Conservation (phyloP, 2,113 vertebrate species). For the Sinocyclocheilus maitianheensis region DNA sequence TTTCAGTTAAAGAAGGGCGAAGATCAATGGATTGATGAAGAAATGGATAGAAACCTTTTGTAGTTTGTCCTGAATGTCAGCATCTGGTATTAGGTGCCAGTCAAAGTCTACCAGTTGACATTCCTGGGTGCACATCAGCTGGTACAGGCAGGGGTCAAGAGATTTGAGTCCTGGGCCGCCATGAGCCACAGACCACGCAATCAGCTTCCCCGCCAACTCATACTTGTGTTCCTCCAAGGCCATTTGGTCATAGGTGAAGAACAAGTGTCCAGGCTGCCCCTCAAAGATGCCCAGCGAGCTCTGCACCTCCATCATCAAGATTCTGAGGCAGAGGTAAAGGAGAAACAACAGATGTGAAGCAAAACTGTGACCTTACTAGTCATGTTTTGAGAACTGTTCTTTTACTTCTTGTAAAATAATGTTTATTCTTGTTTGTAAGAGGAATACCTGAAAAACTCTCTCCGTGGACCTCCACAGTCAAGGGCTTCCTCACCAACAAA, state of each 20-base stretch:
- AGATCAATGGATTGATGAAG: neutral
- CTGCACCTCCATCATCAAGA: slow-evolving; percentile 66
- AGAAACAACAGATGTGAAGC: neutral
- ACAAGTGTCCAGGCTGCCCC: slow-evolving; percentile 62
- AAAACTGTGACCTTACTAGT: neutral
- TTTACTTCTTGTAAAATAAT: neutral
- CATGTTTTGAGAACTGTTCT: neutral
- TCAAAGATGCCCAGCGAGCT: slow-evolving; percentile 65
- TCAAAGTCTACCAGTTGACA: slow-evolving; percentile 61
- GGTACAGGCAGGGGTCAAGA: slow-evolving; percentile 66
- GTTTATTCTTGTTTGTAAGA: neutral
- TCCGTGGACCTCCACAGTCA: slow-evolving; percentile 45
- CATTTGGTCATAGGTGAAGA: slow-evolving; percentile 66
- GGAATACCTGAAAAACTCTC: slow-evolving; percentile 73
- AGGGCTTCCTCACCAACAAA: slow-evolving; percentile 62
- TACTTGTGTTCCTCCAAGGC: slow-evolving; percentile 66
- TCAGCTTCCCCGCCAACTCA: slow-evolving; percentile 67
- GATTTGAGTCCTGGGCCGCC: slow-evolving; percentile 67
- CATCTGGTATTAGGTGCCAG: slow-evolving; percentile 63
- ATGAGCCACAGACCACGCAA: slow-evolving; percentile 70
- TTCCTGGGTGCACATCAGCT: slow-evolving; percentile 69
- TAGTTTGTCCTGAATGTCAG: slow-evolving; percentile 57
- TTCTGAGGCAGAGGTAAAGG: slow-evolving; percentile 49
- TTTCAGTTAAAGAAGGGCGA: neutral
- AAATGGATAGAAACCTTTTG: slow-evolving; percentile 60